Base-by-base conservation (phyloP, 1,140 invertebrate genomes). In the Brachionus paranguensis region DNA sequence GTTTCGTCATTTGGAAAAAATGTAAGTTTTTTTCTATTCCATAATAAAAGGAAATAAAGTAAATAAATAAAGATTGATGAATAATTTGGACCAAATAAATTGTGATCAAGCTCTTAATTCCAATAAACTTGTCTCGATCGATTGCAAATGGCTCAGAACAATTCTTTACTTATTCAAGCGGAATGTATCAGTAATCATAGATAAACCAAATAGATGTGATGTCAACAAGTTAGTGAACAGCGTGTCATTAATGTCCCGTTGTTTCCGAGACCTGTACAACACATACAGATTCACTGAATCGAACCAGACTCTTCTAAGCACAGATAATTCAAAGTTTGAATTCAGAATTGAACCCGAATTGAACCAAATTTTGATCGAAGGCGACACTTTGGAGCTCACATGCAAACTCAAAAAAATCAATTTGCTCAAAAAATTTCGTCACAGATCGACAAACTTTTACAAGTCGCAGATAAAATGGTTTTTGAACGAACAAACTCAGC, bases 311-410 rank as follows among this genome's bases (percentile, higher is more conserved):
- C 17, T 64, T 1, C 5, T 68, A 7, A 60, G 37, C 20, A 55
- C 64, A 4, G 78, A 60, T 29, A 81, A 60, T 41, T 68, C 78
- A 12, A 68, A 81, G 24, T 60, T 64, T 17, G 78, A 81, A 33
- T 76, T 76, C 47, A 43, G 53, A 45, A 60, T 81, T 2, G 53
- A 64, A 17, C 78, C 78, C 45, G 37, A 81, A 64, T n/a, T 64
- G 12, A 81, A 81, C 14, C 78, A 81, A 37, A 81, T 81, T 64
- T 29, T 81, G 33, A 81, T 81, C 27, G 78, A 81, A 60, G 78
- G 78, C 10, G 78, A 81, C 33, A 60, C 53, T 24, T 27, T 81
- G 14, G 78, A 81, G 53, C 41, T 81, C 11, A 68, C 41, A 17
- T 81, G 78, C 27, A 81, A 64, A 24, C 53, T 68, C 24, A 81